These are phyloP conservation scores for Todus mexicanus DNA, from an alignment of 2,797 vertebrate species.

Conservation along the genomic window DNA sequence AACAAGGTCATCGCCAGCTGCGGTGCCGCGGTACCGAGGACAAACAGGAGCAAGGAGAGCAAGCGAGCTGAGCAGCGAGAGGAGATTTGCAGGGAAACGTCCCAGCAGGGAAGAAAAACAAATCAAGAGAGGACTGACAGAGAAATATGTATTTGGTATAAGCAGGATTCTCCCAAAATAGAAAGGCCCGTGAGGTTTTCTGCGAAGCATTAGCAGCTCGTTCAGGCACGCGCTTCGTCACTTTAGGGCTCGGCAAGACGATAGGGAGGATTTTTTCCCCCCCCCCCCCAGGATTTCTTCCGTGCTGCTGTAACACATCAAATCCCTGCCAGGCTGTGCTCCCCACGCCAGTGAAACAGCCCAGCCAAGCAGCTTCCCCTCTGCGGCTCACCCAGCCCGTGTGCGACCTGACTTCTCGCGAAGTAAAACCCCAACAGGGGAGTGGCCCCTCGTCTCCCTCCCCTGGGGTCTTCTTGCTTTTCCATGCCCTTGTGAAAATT, in stretches of 20 bases:
- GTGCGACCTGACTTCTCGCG: neutral
- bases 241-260: neutral
- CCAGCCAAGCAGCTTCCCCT: neutral
- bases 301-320: neutral
- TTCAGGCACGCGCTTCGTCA: neutral
- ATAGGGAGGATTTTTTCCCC: neutral
- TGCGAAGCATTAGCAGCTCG: conserved; percentile 15
- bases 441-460: neutral
- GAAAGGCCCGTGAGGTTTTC: conserved; percentile 31
- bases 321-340: neutral
- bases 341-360: neutral
- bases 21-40: neutral
- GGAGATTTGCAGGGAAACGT: conserved; percentile 30
- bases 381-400: too few species aligned
- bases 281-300: conserved; percentile 20
- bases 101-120: neutral
- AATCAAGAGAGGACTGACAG: neutral
- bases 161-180: conserved; percentile 37
- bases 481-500: neutral
- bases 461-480: neutral
- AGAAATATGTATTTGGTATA: neutral
- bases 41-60: neutral
- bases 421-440: neutral
- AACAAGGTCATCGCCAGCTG: neutral
- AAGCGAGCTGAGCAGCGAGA: neutral